Conservation (phyloP, 2,888 invertebrate genomes). For the Tinea trinotella region DNA sequence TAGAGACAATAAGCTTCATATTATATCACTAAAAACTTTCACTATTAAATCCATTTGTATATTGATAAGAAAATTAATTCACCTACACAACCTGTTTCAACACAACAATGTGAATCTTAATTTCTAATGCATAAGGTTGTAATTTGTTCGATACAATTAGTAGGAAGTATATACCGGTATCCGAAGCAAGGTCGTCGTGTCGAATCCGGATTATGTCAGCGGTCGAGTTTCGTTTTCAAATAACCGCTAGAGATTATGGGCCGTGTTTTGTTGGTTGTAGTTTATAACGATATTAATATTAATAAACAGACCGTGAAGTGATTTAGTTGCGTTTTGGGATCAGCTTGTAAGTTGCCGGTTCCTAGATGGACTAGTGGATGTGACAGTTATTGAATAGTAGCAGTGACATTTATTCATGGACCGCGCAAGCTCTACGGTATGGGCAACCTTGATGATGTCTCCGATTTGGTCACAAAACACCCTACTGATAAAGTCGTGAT, state of each 20-base stretch:
- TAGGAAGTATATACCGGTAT: slow-evolving; percentile 13
- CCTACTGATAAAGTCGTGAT: too few species aligned
- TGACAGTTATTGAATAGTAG: too few species aligned
- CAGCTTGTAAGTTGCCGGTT: too few species aligned
- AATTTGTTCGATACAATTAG: too few species aligned
- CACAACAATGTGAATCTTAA: background rate
- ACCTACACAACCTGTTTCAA: background rate
- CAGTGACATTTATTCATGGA: too few species aligned
- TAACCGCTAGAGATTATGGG: background rate
- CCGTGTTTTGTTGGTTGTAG: background rate
- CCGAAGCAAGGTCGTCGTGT: slow-evolving; percentile 13
- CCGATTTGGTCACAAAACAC: too few species aligned
- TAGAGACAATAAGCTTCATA: background rate
- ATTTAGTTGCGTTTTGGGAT: too few species aligned
- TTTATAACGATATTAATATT: background rate
- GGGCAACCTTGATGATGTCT: too few species aligned
- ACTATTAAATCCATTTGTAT: background rate
- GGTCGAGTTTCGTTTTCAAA: slow-evolving; percentile 10
- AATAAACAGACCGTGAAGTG: too few species aligned
- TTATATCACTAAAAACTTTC: background rate
- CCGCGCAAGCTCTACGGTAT: too few species aligned
- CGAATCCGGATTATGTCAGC: slow-evolving; percentile 18
- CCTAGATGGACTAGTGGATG: too few species aligned
- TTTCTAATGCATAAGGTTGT: too few species aligned
- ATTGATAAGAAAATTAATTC: background rate